Evolutionary conservation across 2,113 vertebrate genomes (phyloP), one percentile per base, ranked within the genome.

Genomic region (Blennius ocellaris): DNA sequence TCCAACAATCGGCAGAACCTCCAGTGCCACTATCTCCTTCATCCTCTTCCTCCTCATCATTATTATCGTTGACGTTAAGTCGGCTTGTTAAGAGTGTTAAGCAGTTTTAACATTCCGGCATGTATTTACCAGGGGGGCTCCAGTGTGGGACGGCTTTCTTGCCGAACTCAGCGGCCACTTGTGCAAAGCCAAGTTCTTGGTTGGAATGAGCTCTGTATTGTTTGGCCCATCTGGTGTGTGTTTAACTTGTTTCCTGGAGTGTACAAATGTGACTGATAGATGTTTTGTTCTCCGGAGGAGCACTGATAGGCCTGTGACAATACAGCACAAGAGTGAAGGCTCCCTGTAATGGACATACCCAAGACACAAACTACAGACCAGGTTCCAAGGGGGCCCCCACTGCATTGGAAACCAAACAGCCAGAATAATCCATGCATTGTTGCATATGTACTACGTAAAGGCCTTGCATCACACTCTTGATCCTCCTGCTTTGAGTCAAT

Each of bases 201-300:
- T 12, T 47, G 7, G 49, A 58, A 61, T 44, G 41, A 68, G 43
- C n/a, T 17, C 15, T 48, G 57, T 53, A 44, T 44, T 70, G 52
- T 70, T 69, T 15, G 44, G 36, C 49, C 37, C 47, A 54, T 58
- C 43, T 70, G 59, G 41, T 54, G 69, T 55, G 50, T 62, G 67
- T 72, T 67, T 38, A 72, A 62, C 36, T 69, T 54, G 43, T 58
- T 39, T 67, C 40, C 58, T 51, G 41, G 58, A 60, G 70, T 43
- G 64, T 10, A 63, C 14, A 73, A 69, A 78, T 40, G 59, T 57
- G 47, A 52, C 37, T 40, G 59, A 76, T 54, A 44, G 69, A 62
- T 55, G 36, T 40, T 82, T 63, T 75, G 48, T 65, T 74, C 65
- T 51, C 48, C 30, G 58, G 15, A 30, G 52, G 55, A 75, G 12